Evolutionary conservation across 1,140 invertebrate species (phyloP).

Genomic region (Copidosoma floridanum): DNA sequence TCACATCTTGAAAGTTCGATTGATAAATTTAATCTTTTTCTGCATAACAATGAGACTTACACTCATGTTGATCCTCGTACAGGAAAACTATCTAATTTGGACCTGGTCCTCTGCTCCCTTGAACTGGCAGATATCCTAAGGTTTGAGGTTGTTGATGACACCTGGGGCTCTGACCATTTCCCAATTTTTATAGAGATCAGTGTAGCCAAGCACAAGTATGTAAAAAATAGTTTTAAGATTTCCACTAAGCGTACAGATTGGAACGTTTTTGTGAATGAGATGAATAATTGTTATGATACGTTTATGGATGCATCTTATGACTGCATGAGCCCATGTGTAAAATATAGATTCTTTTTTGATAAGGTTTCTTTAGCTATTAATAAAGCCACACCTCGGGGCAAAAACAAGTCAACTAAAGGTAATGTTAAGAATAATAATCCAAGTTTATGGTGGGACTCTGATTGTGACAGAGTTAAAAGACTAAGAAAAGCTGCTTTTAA

Average conservation of each 20-base stretch:
- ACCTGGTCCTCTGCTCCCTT: not conserved
- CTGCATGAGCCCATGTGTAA: not conserved
- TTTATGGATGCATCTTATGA: not conserved
- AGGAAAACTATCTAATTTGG: not conserved
- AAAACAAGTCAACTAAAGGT: not conserved
- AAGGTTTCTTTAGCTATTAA: not conserved
- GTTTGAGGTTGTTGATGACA: not conserved
- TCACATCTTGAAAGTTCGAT: not conserved
- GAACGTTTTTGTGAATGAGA: not conserved
- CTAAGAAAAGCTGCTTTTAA: conserved; percentile 7
- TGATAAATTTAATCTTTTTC: not conserved
- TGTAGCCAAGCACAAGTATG: not conserved
- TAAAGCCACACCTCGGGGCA: not conserved
- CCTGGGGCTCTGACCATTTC: conserved; percentile 5
- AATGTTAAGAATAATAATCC: conserved; percentile 4
- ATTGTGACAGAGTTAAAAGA: conserved; percentile 16
- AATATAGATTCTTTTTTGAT: not conserved
- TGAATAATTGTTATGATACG: not conserved
- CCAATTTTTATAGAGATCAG: not conserved
- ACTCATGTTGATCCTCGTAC: not conserved
- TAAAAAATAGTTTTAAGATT: not conserved
- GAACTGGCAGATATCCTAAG: not conserved
- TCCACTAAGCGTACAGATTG: not conserved
- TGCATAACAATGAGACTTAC: not conserved
- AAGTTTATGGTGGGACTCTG: conserved; percentile 19